These are phyloP conservation scores for Anneissia japonica DNA, from an alignment of 35 echinoderm and acorn worm genomes.

Conservation along the genomic window DNA sequence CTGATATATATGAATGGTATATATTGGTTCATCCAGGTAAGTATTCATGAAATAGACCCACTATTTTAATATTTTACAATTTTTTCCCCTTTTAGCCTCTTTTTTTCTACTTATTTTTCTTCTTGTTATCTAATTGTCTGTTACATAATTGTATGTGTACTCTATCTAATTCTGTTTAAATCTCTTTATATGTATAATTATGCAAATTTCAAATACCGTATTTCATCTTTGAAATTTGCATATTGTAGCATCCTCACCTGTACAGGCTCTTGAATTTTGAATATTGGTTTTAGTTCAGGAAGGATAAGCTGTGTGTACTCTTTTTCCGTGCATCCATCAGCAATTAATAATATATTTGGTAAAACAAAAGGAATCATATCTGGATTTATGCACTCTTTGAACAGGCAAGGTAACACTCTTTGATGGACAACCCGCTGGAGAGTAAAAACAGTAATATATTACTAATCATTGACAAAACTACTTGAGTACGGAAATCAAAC, in stretches of 20 bases:
- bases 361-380: constrained; percentile 98
- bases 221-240: background rate
- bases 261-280: constrained; percentile 95
- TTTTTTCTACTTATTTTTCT: too few relatives aligned
- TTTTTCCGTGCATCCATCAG: constrained; percentile 69
- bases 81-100: too few relatives aligned
- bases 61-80: too few relatives aligned
- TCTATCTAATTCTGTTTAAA: background rate
- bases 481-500: too few relatives aligned
- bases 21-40: too few relatives aligned
- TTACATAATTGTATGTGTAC: too few relatives aligned
- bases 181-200: background rate
- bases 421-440: constrained; percentile 82
- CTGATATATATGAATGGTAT: too few relatives aligned
- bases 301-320: constrained; percentile 72
- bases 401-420: constrained; percentile 70
- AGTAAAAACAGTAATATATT: constrained; percentile 41
- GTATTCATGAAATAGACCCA: too few relatives aligned
- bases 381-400: constrained; percentile 81
- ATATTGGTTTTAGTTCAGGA: constrained; percentile 81
- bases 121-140: too few relatives aligned
- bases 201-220: background rate
- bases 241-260: constrained; percentile 41
- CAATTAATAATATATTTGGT: constrained; percentile 74
- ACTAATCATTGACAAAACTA: too few relatives aligned